phyloP scores from a whole-genome alignment of 2,888 invertebrate genomes.

The Troides oblongomaculatus region DNA sequence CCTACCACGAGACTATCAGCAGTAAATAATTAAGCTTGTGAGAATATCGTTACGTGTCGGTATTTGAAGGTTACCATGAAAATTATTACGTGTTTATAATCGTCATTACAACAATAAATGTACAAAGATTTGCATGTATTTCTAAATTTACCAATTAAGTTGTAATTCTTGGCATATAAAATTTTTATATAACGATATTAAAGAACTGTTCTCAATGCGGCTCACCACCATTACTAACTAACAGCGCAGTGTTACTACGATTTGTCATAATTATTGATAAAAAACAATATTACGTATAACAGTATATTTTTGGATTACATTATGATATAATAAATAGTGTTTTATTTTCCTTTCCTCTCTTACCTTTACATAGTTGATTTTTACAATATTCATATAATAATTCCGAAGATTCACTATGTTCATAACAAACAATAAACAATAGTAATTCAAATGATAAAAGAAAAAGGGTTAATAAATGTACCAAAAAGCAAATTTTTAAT shows the following conservation, averaged over 20 bases:
- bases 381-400: not conserved
- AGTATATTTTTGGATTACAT: slow-evolving; percentile 78
- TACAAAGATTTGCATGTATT: too few relatives aligned
- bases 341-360: slow-evolving; percentile 16
- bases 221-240: not conserved
- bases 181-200: not conserved
- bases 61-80: not conserved
- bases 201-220: too few relatives aligned
- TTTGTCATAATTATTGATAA: slow-evolving; percentile 48
- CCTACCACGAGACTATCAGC: not conserved
- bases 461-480: too few relatives aligned
- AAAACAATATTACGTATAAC: slow-evolving; percentile 68
- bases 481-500: too few relatives aligned
- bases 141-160: too few relatives aligned
- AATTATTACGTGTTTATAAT: too few relatives aligned
- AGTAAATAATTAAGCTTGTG: not conserved
- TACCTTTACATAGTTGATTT: not conserved
- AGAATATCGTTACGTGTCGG: not conserved
- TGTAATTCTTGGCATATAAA: not conserved
- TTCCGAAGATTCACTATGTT: too few relatives aligned
- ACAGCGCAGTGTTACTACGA: slow-evolving; percentile 28
- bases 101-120: too few relatives aligned
- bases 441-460: too few relatives aligned
- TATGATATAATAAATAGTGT: slow-evolving; percentile 57
- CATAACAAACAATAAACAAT: too few relatives aligned